Conservation (phyloP, 1,140 invertebrate species). For the Drosophila serrata region DNA sequence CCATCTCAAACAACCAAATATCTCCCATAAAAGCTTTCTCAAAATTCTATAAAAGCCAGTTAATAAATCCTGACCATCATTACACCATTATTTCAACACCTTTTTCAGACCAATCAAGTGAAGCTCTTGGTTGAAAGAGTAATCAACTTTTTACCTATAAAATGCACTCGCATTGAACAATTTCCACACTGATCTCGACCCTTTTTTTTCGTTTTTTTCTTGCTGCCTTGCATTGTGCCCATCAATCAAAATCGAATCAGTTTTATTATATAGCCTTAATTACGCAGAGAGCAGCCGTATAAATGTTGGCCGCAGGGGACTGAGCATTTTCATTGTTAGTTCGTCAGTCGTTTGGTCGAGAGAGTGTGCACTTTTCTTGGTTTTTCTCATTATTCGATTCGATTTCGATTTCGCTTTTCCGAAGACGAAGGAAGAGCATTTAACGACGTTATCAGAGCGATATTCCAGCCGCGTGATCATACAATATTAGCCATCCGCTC, state of each 20-base stretch:
- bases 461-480: constrained; percentile 59
- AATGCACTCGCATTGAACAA: constrained; percentile 23
- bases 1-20: no score
- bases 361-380: constrained; percentile 25
- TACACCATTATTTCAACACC: constrained; percentile 28
- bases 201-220: constrained; percentile 14
- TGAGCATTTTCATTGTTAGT: constrained; percentile 63
- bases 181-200: constrained; percentile 9
- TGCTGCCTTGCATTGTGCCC: constrained; percentile 8
- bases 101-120: constrained; percentile 16
- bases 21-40: background rate
- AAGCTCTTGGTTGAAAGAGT: constrained; percentile 6
- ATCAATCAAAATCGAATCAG: constrained; percentile 79
- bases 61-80: background rate
- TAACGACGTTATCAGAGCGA: constrained; percentile 79
- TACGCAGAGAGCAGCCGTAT: constrained; percentile 73
- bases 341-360: constrained; percentile 29
- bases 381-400: constrained; percentile 18
- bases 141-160: constrained; percentile 32
- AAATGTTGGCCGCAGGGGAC: constrained; percentile 66
- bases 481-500: constrained; percentile 61
- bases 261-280: constrained; percentile 78
- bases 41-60: background rate
- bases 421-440: constrained; percentile 35
- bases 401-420: constrained; percentile 60